Conservation (phyloP, 2,113 vertebrate genomes). For the Pelmatolapia mariae region DNA sequence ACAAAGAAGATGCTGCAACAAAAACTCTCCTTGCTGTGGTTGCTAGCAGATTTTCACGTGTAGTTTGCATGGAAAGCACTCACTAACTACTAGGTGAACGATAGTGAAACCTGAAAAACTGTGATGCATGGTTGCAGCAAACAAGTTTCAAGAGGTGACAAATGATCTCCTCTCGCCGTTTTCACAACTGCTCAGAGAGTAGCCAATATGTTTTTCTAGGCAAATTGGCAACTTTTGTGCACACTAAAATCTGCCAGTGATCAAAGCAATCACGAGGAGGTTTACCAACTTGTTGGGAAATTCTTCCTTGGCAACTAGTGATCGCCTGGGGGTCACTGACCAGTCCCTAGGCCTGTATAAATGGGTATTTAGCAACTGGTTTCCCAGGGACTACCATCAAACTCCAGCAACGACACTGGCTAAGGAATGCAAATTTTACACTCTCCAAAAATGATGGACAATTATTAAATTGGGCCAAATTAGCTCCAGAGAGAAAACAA, state of each 20-base stretch:
- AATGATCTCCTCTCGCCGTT: background rate
- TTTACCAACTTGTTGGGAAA: background rate
- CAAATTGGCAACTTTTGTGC: background rate
- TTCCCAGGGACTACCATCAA: background rate
- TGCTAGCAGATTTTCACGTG: background rate
- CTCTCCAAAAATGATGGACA: background rate
- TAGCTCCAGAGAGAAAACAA: background rate
- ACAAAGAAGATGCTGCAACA: background rate
- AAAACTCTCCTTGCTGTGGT: background rate
- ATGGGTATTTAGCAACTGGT: background rate
- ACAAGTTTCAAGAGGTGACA: background rate
- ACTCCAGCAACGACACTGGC: accelerated
- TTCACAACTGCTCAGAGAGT: background rate
- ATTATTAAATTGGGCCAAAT: background rate
- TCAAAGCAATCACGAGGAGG: background rate
- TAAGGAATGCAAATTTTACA: background rate
- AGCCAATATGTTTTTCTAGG: background rate
- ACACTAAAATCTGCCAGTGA: background rate
- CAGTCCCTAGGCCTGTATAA: background rate
- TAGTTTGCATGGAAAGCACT: background rate
- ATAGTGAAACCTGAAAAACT: background rate
- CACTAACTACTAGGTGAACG: background rate
- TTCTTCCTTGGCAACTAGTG: background rate
- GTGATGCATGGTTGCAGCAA: background rate
- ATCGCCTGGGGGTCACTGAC: background rate